Evolutionary conservation across 2,888 invertebrate species (phyloP).

Genomic region (Pinctada fucata): DNA sequence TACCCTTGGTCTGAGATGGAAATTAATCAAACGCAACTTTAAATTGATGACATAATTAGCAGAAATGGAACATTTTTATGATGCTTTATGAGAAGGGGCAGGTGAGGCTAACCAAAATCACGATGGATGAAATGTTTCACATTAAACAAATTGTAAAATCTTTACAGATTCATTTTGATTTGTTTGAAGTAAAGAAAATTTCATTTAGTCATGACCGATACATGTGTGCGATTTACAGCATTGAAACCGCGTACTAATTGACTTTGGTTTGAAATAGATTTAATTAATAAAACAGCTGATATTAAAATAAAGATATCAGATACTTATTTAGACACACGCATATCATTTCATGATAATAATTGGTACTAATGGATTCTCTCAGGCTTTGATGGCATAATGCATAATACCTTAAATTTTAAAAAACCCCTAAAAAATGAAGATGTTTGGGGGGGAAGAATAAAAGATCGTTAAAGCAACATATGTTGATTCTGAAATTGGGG

Average conservation of each 20-base stretch:
- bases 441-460: no score
- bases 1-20: conserved; percentile 20
- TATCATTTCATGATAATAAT: no score
- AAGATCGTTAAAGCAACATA: no score
- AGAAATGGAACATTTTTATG: conserved; percentile 6
- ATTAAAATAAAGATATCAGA: not conserved
- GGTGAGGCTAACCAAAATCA: conserved; percentile 2
- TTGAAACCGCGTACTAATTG: not conserved
- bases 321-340: no score
- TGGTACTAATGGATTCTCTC: no score
- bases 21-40: conserved; percentile 30
- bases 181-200: not conserved
- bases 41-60: conserved; percentile 31
- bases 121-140: not conserved
- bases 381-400: no score
- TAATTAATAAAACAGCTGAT: not conserved
- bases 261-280: not conserved
- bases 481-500: no score
- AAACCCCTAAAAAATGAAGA: no score
- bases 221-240: not conserved
- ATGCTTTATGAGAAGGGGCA: conserved; percentile 10
- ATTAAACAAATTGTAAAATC: not conserved
- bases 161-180: not conserved
- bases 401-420: no score
- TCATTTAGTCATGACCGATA: not conserved